Conservation (phyloP, 23 tunicate genomes). For the Aplidium turbinatum region DNA sequence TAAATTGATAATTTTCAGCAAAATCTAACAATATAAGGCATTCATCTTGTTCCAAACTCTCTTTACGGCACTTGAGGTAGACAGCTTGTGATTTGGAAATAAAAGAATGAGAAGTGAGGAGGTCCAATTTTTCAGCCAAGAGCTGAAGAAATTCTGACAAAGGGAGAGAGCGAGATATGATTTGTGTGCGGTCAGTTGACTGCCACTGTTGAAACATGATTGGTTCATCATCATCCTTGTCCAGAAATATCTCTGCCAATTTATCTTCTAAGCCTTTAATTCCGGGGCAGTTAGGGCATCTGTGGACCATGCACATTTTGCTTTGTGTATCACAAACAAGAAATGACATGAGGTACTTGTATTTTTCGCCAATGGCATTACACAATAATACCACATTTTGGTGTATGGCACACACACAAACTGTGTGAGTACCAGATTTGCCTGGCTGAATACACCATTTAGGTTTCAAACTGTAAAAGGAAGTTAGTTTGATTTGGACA, state of each 20-base stretch:
- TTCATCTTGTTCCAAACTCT: slow-evolving; percentile 7
- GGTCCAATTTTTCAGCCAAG: slow-evolving; percentile 14
- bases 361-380: slow-evolving; percentile 2
- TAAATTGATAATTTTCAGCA: slow-evolving; percentile 11
- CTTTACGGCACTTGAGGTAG: background rate
- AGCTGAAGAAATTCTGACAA: slow-evolving; percentile 6
- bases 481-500: slow-evolving; percentile 1
- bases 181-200: background rate
- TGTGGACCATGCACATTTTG: slow-evolving; percentile 11
- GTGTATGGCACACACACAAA: slow-evolving; percentile 7
- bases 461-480: slow-evolving; percentile 14
- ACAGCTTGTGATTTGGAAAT: background rate
- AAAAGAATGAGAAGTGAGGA: background rate
- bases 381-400: slow-evolving; percentile 15
- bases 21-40: slow-evolving; percentile 3
- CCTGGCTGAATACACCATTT: slow-evolving; percentile 17
- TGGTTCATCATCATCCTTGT: slow-evolving; percentile 7
- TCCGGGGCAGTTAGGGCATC: slow-evolving; percentile 14
- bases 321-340: slow-evolving; percentile 5
- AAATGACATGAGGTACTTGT: background rate
- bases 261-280: background rate
- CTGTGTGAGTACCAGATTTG: slow-evolving; percentile 1
- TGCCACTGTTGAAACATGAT: slow-evolving; percentile 1
- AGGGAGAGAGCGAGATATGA: slow-evolving; percentile 2
- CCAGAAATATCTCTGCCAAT: background rate